Base-by-base conservation (phyloP, 2,888 invertebrate genomes). In the Nymphalis polychloros region DNA sequence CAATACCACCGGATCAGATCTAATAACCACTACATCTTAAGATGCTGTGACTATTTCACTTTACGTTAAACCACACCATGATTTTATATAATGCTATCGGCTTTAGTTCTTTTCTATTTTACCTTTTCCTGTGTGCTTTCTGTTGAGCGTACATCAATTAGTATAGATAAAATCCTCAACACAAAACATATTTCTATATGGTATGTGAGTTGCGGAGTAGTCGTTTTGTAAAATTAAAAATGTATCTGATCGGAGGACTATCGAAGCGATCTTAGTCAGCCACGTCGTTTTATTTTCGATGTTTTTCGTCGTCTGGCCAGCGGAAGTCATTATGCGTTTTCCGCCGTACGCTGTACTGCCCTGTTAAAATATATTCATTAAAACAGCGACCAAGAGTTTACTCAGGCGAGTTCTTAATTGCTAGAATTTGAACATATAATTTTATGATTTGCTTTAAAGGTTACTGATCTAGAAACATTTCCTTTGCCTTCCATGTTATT, bases 271-370 rank as follows among this genome's bases (percentile, higher is more conserved):
- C 66, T 75, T 74, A 72, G 73, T 73, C 70, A 63, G 72, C 65
- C 75, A 73, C 72, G 75, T 79, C 72, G 79, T 86, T 88, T 88
- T 87, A 85, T 87, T 89, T 88, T 88, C 75, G 83, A 84, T 84
- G 85, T 85, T 88, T 86, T 87, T 87, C 84, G 84, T 81, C 81
- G 85, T 82, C 82, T 80, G 81, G 70, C 80, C 82, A 84, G 79
- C 89, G 91, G 91, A 92, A 91, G 85, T 92, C 87, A 91, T 92
- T 92, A 92, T 91, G 86, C 92, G 86, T 85, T 92, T 90, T 89
- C 89, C 89, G 89, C 82, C 82, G 85, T 80, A 77, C 83, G 79
- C 77, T 81, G 84, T 88, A 85, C 82, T 85, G 85, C 81, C 83
- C 85, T 87, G 87, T 89, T 84, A 88, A 89, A 89, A 89, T 87